These are phyloP conservation scores for Crematogaster levior DNA, from an alignment of 2,888 invertebrate species.

Conservation along the genomic window DNA sequence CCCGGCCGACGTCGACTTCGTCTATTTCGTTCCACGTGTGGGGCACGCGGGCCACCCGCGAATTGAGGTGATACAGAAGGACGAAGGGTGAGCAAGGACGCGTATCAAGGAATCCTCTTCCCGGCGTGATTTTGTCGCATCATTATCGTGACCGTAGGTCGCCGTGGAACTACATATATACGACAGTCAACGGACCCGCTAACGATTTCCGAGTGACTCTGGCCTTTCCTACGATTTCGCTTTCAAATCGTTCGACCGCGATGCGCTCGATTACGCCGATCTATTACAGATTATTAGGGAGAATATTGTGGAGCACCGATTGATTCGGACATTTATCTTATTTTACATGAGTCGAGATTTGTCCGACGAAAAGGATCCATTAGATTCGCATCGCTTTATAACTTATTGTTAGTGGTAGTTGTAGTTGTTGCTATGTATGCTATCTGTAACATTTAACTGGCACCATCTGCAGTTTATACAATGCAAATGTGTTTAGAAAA, in stretches of 20 bases:
- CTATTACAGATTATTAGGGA: slow-evolving; percentile 43
- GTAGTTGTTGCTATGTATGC: not conserved
- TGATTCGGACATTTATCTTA: slow-evolving; percentile 57
- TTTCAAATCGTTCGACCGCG: slow-evolving; percentile 38
- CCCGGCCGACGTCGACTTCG: not conserved
- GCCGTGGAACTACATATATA: slow-evolving; percentile 54
- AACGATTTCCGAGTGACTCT: slow-evolving; percentile 72
- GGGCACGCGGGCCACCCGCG: slow-evolving; percentile 59
- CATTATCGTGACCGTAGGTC: slow-evolving; percentile 70
- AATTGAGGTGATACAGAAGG: slow-evolving; percentile 55
- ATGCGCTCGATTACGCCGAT: slow-evolving; percentile 44
- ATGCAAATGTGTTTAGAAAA: not conserved
- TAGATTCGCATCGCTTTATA: slow-evolving; percentile 26
- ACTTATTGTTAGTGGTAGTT: too few relatives aligned
- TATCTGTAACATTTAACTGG: not conserved
- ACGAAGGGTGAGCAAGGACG: slow-evolving; percentile 47
- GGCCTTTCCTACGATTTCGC: slow-evolving; percentile 55
- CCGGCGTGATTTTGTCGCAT: slow-evolving; percentile 71
- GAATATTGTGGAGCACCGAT: slow-evolving; percentile 40
- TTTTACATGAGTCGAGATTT: slow-evolving; percentile 42
- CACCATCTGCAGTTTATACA: not conserved
- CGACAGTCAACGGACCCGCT: slow-evolving; percentile 51
- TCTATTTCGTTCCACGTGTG: slow-evolving; percentile 21
- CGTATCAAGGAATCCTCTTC: slow-evolving; percentile 30
- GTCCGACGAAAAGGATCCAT: slow-evolving; percentile 16